These are phyloP conservation scores for Potamarius usumacintae DNA, from an alignment of 2,113 vertebrate species.

Conservation along the genomic window DNA sequence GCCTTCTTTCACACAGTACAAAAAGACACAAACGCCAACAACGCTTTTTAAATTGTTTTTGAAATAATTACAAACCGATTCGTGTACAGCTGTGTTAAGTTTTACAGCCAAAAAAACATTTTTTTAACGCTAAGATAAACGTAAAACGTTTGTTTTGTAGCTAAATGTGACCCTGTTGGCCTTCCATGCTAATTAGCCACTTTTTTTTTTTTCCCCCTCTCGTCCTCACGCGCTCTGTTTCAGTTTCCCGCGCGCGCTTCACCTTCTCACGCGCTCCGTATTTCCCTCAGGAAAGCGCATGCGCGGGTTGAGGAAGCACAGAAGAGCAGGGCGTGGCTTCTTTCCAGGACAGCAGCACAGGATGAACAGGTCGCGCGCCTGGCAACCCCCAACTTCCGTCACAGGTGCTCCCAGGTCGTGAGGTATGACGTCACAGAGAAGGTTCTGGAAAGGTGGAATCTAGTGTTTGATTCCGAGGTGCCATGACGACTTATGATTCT, in stretches of 20 bases:
- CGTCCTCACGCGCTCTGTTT: background rate
- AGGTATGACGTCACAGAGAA: constrained; percentile 52
- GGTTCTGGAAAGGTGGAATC: background rate
- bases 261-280: background rate
- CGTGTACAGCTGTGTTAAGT: background rate
- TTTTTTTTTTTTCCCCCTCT: too few species aligned
- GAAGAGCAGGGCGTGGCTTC: constrained; percentile 57
- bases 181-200: background rate
- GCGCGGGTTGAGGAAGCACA: constrained; percentile 1
- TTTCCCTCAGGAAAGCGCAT: constrained; percentile 58
- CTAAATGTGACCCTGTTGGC: background rate
- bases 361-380: constrained; percentile 58
- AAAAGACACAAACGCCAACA: background rate
- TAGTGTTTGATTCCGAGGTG: background rate
- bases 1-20: background rate
- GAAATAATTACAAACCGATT: background rate
- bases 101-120: too few species aligned
- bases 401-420: constrained; percentile 45
- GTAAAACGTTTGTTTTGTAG: background rate
- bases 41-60: background rate
- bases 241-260: constrained; percentile 17
- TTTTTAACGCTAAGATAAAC: background rate
- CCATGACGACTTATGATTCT: background rate
- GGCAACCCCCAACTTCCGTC: constrained; percentile 58
- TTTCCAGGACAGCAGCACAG: constrained; percentile 47